Conservation (phyloP, 2,888 invertebrate species). For the Branchipolynoe longqiensis region DNA sequence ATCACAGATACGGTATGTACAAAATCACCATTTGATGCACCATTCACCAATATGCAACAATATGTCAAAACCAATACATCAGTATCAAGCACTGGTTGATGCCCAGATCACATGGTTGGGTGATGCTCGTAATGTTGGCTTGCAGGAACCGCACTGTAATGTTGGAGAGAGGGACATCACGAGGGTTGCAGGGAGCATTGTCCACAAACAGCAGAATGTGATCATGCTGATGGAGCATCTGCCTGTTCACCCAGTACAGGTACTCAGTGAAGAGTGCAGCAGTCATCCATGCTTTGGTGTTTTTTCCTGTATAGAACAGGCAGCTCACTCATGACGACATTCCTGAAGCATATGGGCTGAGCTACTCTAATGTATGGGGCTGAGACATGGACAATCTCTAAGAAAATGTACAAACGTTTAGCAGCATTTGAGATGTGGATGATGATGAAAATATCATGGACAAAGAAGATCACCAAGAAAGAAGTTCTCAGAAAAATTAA, state of each 20-base stretch:
- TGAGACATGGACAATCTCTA: no score
- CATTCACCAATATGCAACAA: no score
- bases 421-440: no score
- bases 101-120: constrained; percentile 7
- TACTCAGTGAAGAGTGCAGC: not conserved
- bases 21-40: no score
- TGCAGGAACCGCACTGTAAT: not conserved
- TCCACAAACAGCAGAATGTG: constrained; percentile 18
- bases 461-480: no score
- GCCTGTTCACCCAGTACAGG: not conserved
- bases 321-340: not conserved
- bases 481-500: no score
- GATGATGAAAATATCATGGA: no score
- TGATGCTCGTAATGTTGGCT: not conserved
- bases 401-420: no score
- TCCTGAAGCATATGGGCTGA: not conserved
- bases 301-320: not conserved
- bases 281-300: constrained; percentile 17
- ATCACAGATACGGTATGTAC: no score
- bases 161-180: not conserved
- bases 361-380: no score
- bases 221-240: not conserved
- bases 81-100: no score
- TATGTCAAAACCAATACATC: no score
- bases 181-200: not conserved